Evolutionary conservation across 2,888 invertebrate genomes (phyloP), one percentile per base, ranked within the genome.

Genomic region (Cactoblastis cactorum): DNA sequence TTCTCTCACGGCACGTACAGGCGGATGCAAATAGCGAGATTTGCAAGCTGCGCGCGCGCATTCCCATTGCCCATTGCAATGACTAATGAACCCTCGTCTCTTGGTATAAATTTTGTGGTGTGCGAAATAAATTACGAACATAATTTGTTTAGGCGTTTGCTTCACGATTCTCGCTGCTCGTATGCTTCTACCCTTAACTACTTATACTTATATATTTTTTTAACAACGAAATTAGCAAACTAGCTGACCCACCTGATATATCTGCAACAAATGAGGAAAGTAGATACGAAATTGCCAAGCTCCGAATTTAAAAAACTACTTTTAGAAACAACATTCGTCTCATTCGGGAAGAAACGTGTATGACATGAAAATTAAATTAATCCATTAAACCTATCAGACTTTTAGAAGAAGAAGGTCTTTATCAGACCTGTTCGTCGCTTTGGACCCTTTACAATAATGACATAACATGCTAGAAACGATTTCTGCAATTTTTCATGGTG

Each of bases 1-100:
- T 53, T 55, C 61, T 55, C 49, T 49, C 54, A 55, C 53, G 52
- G 28, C 6, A 18, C 28, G 32, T 48, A n/a, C n/a, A 24, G 17
- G 38, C 48, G 33, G 4, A 37, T 32, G 41, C 32, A 14, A 49
- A 41, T 28, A 19, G 35, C 37, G 15, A 47, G 35, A 6, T 38
- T 38, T 43, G 43, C 32, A 43, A 43, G 43, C 15, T 43, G 24
- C 15, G 8, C 37, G 18, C 17, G 43, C 43, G 17, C n/a, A n/a
- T n/a, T n/a, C n/a, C n/a, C n/a, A n/a, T n/a, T 17, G 37, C 17
- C 17, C 37, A 37, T 8, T 17, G 12, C 11, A 37, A 37, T 37
- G 37, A 37, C 37, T 37, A 37, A 37, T 37, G 37, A 37, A 17
- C 37, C 22, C 41, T n/a, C 41, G 41, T 41, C 41, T 41, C 19